A percentile compares a stretch with the other conserved stretches of the same genome.
Evolutionary conservation across 2,113 vertebrate genomes (phyloP).

Genomic region (Pseudorhombus dupliciocellatus): DNA sequence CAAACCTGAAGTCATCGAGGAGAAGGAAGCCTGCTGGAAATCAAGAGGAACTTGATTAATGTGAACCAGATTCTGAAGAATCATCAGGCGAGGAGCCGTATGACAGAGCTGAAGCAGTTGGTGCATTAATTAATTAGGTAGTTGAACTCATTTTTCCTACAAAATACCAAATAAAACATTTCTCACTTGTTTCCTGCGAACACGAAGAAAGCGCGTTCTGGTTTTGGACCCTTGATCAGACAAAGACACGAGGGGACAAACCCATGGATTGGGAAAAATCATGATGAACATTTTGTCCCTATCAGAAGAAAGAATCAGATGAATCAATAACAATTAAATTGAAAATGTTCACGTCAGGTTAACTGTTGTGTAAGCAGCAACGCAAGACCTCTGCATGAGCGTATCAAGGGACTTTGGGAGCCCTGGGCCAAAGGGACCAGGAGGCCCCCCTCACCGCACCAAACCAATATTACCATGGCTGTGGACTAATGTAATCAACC

Average conservation of each 20-base stretch:
- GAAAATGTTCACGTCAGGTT: not conserved
- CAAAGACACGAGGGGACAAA: not conserved
- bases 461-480: not conserved
- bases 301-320: no score
- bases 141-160: not conserved
- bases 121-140: not conserved
- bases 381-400: not conserved
- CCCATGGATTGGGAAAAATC: no score
- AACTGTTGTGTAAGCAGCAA: not conserved
- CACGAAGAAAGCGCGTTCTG: not conserved
- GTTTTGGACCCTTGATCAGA: not conserved
- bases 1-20: conserved; percentile 32
- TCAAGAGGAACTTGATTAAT: conserved; percentile 4
- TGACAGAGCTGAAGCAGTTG: not conserved
- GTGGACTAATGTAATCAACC: not conserved
- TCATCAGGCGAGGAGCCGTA: conserved; percentile 30
- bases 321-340: no score
- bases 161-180: not conserved
- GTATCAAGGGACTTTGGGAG: not conserved
- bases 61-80: conserved; percentile 17
- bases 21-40: conserved; percentile 31
- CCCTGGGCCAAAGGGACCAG: not conserved
- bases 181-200: not conserved
- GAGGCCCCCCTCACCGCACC: not conserved
- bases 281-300: no score